Evolutionary conservation across 2,113 vertebrate species (phyloP), one percentile per base, ranked within the genome.

Genomic region (Erythrocercus mccallii): DNA sequence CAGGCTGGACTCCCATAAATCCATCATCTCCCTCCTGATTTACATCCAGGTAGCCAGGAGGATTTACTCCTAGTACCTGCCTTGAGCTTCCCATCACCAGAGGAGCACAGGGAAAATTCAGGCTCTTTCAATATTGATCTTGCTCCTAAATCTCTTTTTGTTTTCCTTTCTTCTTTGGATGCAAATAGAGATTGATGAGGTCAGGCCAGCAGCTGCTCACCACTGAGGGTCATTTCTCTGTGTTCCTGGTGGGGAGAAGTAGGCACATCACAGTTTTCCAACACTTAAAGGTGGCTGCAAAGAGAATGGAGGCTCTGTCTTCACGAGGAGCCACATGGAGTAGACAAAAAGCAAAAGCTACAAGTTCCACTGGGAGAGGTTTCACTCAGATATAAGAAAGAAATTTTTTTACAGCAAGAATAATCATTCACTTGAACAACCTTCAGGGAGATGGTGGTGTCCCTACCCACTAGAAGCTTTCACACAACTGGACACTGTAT

Each of bases 401-500:
- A n/a, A 8, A 1, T n/a, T 53, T 84, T 72, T 70, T 81, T 74
- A 45, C 13, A 31, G 8, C 16, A 50, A 60, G n/a, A 58, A 31
- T 10, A 89, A 48, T 44, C 21, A 45, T 30, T 68, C 21, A 31
- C 27, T 57, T 35, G 11, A 79, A 37, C 11, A 42, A n/a, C 9
- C 13, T 5, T 28, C 9, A 45, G 15, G 28, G 6, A 28, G 1
- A 1, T 25, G 2, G 3, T 45, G n/a, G 6, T 7, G 3, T 71
- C 33, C 22, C 11, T 8, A 13, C 30, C 16, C 22, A 42, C 15
- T 12, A 20, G 19, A 50, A 18, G 14, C 6, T 87, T 76, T 71
- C 47, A 54, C 5, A 3, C 14, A 45, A 7, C 12, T 27, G 15
- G 21, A 50, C 33, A 28, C 4, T 16, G 17, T 13, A 7, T 11